Base-by-base conservation (phyloP, 2,888 invertebrate species). In the Drosophila silvestris region DNA sequence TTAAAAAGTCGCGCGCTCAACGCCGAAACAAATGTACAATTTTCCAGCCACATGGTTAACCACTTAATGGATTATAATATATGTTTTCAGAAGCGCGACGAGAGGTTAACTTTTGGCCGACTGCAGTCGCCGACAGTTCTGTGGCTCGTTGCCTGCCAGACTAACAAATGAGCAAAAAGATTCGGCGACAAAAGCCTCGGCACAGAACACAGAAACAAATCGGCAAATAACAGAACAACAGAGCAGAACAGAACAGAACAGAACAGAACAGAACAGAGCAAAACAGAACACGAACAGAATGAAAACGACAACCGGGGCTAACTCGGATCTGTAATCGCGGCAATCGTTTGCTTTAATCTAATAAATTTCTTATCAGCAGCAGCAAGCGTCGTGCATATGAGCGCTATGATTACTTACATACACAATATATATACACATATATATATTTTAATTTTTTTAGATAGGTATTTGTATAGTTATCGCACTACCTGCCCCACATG, bases 341-440 rank as follows among this genome's bases (percentile, higher is more conserved):
- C 75, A 82, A 91, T 87, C 85, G 87, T 68, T 73, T 74, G 85
- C 88, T 78, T 89, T 91, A 88, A 88, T 88, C 91, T 89, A 91
- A 89, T 88, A 88, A 84, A 88, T 81, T 91, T 84, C 91, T 88
- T 91, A 88, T 88, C 88, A 89, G 78, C 12, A 39, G 56, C 79
- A 56, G 37, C 79, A 69, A 73, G 71, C 74, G 68, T 79, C 72
- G 72, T 44, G 50, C 56, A 60, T 28, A 41, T 61, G 58, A 72
- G 35, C 41, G 60, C 51, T 51, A 64, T 30, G 51, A 71, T 22
- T 57, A 51, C 33, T 33, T n/a, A 52, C 44, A 50, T 56, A 51
- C 44, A 52, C 53, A 16, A 7, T 47, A 28, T 16, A 32, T 9
- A 52, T 19, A 68, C 50, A 52, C 35, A n/a, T 3, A 28, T 61